Percentiles rank a stretch among this genome's conserved stretches.
These are phyloP conservation scores for Drosophila pruinosa DNA, from an alignment of 1,140 invertebrate species.

Conservation along the genomic window DNA sequence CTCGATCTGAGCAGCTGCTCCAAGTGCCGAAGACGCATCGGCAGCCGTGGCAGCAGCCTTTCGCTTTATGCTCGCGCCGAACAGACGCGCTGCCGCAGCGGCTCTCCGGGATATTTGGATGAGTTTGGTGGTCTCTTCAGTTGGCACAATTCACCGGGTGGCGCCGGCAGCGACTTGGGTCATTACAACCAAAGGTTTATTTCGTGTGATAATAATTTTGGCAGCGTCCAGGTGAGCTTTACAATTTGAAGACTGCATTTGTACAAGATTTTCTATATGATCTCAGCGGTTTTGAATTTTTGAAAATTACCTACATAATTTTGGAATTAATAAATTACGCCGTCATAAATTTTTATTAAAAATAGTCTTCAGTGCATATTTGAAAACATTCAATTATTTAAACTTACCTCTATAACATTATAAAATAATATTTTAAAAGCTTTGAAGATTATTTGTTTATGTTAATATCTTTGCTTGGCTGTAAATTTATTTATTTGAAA, in stretches of 20 bases:
- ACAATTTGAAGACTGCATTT: neutral
- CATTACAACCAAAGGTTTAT: conserved; percentile 65
- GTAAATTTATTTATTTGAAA: no score
- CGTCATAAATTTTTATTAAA: no score
- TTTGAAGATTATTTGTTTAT: no score
- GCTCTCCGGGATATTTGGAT: conserved; percentile 61
- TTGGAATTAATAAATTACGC: no score
- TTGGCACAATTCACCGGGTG: conserved; percentile 37
- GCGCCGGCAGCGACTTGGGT: conserved; percentile 24
- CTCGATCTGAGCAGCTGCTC: conserved; percentile 61
- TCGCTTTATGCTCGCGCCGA: conserved; percentile 57
- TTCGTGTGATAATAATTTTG: conserved; percentile 74
- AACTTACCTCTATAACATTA: no score
- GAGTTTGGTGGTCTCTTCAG: conserved; percentile 53
- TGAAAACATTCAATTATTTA: no score
- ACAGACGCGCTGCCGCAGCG: conserved; percentile 64
- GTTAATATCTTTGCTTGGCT: no score
- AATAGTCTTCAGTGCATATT: no score
- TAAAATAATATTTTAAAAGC: no score
- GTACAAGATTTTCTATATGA: neutral
- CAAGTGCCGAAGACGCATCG: conserved; percentile 59
- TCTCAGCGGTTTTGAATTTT: no score
- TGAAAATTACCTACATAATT: no score
- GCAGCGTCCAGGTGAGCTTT: conserved; percentile 53
- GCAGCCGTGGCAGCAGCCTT: conserved; percentile 54